Evolutionary conservation across 2,797 vertebrate genomes (phyloP), one percentile per base, ranked within the genome.

Genomic region (Bovichtus diacanthus): DNA sequence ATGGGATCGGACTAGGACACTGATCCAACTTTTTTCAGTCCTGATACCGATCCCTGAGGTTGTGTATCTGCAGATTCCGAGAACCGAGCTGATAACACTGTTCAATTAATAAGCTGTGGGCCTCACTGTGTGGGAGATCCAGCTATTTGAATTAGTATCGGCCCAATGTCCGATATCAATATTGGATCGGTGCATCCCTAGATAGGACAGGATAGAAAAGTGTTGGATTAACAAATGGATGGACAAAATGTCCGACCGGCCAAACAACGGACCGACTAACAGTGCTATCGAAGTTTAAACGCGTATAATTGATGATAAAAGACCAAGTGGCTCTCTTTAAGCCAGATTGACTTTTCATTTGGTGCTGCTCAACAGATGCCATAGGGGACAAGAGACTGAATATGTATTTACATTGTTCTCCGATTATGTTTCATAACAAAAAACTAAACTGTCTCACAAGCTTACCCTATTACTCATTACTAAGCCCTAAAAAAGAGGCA

Each of bases 401-500:
- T 84, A 60, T 75, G 68, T 80, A 78, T 87, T 85, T 78, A 85
- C 74, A 83, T 83, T 90, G 80, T 91, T 85, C 76, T 69, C 39
- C 84, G 74, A 86, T 85, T 83, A 77, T 83, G 60, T 80, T 81
- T 77, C 51, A 78, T 74, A 60, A 66, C 59, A 77, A 72, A 74
- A 68, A 61, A 68, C 16, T 67, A 56, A 78, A 81, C 75, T 80
- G 72, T 84, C 81, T 66, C 72, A 47, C 64, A 62, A 74, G 80
- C 86, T 84, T 78, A 80, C 65, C 72, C 76, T 88, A 77, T 84
- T 84, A 85, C 82, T 86, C 80, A 89, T 79, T 54, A n/a, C 9
- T 90, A 86, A 88, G 81, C 82, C 74, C 51, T 69, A 64, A 72
- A 85, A 84, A 87, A 75, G 60, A 89, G 84, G 70, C 86, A 78